Percentiles rank a stretch among this genome's conserved stretches.
Conservation (phyloP, 2,888 invertebrate genomes). For the Spicauda simplicius region DNA sequence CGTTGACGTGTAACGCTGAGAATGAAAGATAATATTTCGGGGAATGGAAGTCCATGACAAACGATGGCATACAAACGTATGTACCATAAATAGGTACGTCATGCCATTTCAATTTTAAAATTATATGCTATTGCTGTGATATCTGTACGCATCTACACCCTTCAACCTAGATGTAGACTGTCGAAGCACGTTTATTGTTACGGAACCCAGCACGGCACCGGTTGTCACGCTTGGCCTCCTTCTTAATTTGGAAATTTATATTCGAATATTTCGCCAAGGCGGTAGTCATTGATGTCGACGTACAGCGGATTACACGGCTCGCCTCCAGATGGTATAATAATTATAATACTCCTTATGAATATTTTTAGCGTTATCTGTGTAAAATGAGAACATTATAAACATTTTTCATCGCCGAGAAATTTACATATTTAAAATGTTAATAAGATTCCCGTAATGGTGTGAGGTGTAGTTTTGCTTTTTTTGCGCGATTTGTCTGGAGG, state of each 20-base stretch:
- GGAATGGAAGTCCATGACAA: too few species aligned
- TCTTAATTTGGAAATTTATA: slow-evolving; percentile 39
- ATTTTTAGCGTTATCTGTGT: slow-evolving; percentile 54
- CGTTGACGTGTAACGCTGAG: too few species aligned
- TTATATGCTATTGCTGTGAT: too few species aligned
- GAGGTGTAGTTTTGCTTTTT: slow-evolving; percentile 21
- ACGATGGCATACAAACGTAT: too few species aligned
- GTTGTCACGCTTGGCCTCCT: slow-evolving; percentile 37
- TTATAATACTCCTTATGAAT: slow-evolving; percentile 68
- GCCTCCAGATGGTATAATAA: slow-evolving; percentile 64
- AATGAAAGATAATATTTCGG: too few species aligned
- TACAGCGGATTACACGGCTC: slow-evolving; percentile 58
- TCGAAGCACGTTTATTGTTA: slow-evolving; percentile 24
- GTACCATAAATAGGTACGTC: too few species aligned
- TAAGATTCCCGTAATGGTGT: slow-evolving; percentile 44
- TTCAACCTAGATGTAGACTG: too few species aligned
- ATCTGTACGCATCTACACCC: too few species aligned
- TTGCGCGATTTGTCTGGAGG: slow-evolving; percentile 7
- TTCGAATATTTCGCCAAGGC: slow-evolving; percentile 38
- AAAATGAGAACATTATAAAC: slow-evolving; percentile 49
- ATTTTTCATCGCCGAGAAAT: slow-evolving; percentile 60
- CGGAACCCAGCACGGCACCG: slow-evolving; percentile 38
- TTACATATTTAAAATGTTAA: slow-evolving; percentile 63
- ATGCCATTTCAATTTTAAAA: too few species aligned
- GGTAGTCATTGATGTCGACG: slow-evolving; percentile 39